Evolutionary conservation across 2,888 invertebrate species (phyloP).

Genomic region (Hydraecia micacea): DNA sequence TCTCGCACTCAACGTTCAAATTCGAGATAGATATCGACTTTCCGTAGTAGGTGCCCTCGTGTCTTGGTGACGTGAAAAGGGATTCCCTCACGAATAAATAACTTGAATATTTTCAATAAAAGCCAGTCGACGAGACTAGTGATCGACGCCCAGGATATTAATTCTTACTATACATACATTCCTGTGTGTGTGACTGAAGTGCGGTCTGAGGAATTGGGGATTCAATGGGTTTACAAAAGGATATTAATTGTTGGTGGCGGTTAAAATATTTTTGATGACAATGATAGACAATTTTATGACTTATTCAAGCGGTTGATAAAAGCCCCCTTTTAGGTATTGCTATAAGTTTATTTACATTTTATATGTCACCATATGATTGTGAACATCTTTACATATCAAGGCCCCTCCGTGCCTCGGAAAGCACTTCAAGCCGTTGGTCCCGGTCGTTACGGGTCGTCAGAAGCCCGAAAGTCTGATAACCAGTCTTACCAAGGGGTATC

Average conservation of each 20-base stretch:
- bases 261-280: neutral
- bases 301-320: neutral
- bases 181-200: constrained; percentile 40
- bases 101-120: constrained; percentile 71
- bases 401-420: no score
- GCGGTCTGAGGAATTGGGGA: constrained; percentile 14
- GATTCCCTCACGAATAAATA: constrained; percentile 69
- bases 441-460: no score
- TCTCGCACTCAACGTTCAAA: neutral
- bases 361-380: no score
- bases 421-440: no score
- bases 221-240: constrained; percentile 22
- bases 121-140: constrained; percentile 54
- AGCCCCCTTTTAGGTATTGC: neutral
- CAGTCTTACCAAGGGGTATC: no score
- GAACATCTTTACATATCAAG: no score
- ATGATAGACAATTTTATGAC: neutral
- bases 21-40: constrained; percentile 27
- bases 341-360: no score
- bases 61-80: constrained; percentile 51
- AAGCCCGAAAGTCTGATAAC: no score
- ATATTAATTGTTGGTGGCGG: constrained; percentile 7
- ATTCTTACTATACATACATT: constrained; percentile 48
- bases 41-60: constrained; percentile 31
- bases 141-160: constrained; percentile 59